A percentile compares a stretch with the other conserved stretches of the same genome.
phyloP scores from a whole-genome alignment of 2,797 vertebrate species.

The Platalea minor region DNA sequence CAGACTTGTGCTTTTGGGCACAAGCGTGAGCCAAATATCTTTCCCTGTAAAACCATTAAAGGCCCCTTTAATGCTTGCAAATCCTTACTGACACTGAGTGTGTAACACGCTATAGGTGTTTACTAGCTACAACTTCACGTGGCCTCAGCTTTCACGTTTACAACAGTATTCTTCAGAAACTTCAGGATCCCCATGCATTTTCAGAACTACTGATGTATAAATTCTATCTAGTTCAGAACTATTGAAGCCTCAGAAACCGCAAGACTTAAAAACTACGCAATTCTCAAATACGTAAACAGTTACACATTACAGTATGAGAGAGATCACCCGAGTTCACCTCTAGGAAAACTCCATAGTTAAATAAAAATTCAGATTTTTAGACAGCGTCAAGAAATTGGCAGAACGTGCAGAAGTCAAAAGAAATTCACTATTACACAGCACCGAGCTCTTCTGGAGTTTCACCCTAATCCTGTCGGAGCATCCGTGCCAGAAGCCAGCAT shows the following conservation, averaged over 20 bases:
- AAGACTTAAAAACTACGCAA: background rate
- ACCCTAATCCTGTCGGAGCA: background rate
- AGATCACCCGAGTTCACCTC: background rate
- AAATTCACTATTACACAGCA: background rate
- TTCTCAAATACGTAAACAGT: background rate
- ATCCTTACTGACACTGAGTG: background rate
- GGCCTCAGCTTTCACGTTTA: background rate
- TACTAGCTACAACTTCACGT: fast-evolving
- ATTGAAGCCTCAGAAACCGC: background rate
- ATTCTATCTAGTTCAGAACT: background rate
- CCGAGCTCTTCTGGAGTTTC: background rate
- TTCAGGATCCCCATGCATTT: background rate
- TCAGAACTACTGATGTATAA: background rate
- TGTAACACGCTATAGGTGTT: background rate
- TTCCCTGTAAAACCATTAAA: background rate
- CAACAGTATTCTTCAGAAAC: background rate
- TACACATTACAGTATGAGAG: background rate
- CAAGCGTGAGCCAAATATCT: background rate
- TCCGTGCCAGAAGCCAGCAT: background rate
- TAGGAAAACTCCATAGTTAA: background rate
- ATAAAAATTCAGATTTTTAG: background rate
- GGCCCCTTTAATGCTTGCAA: background rate
- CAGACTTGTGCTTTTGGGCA: background rate
- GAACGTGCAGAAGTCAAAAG: background rate
- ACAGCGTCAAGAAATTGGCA: background rate